Evolutionary conservation across 1,140 invertebrate genomes (phyloP).

Genomic region (Drosophila oshimai): DNA sequence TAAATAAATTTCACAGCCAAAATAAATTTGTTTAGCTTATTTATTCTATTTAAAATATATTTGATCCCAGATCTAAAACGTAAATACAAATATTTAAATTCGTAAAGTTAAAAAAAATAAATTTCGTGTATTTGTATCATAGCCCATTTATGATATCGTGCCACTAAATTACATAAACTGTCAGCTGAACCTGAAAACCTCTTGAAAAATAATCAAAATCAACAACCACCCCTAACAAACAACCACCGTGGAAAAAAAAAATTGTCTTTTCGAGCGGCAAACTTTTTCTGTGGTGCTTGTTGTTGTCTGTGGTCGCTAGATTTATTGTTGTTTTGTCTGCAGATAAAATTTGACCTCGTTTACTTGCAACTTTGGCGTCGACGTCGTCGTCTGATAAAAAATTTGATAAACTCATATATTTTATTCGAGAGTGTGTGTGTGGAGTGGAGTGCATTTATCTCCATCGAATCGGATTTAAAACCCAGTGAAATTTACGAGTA

Average conservation of each 20-base stretch:
- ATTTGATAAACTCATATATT: slow-evolving; percentile 27
- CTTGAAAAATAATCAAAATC: neutral
- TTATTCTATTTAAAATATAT: no score
- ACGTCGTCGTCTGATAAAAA: slow-evolving; percentile 31
- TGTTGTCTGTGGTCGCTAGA: slow-evolving; percentile 64
- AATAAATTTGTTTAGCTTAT: no score
- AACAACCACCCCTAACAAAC: slow-evolving; percentile 13
- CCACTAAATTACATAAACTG: no score
- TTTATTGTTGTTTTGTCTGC: slow-evolving; percentile 72
- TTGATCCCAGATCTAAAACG: no score
- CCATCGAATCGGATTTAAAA: neutral
- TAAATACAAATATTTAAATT: no score
- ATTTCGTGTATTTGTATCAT: no score
- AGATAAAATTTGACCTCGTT: slow-evolving; percentile 76
- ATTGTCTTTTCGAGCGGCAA: slow-evolving; percentile 16
- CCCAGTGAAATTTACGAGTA: slow-evolving; percentile 11
- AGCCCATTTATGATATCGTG: no score
- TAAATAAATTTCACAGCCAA: no score
- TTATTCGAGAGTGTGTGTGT: slow-evolving; percentile 5
- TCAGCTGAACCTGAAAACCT: neutral
- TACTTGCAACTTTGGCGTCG: slow-evolving; percentile 37
- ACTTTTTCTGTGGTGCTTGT: slow-evolving; percentile 26
- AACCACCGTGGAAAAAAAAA: slow-evolving; percentile 17
- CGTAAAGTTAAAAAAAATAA: no score
- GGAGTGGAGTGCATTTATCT: slow-evolving; percentile 13